Evolutionary conservation across 1,140 invertebrate genomes (phyloP), one percentile per base, ranked within the genome.

Genomic region (Chrysoperla carnea): DNA sequence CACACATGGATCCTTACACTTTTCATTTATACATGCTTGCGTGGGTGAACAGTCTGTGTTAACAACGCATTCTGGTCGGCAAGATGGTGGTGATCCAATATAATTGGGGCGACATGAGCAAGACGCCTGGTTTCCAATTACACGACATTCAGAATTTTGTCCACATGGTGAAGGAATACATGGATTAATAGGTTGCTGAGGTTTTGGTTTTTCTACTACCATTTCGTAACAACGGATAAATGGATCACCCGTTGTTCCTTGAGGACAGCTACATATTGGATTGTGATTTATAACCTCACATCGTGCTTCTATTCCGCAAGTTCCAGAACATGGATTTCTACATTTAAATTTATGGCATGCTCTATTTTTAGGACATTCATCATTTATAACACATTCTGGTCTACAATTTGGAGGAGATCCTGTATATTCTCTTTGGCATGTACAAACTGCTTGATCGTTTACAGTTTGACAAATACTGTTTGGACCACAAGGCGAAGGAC

Each of bases 31-130:
- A 52, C 84, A 87, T 2, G 82, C 79, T 47, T 73, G 68, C 52
- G 78, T 76, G 14, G 76, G 73, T n/a, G 77, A 69, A 56, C 84
- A 90, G 49, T 89, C 84, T 0, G 79, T 76, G 53, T 84, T 75
- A 0, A 81, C 76, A 11, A 81, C 68, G 64, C 81, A 88, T 62
- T 84, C 83, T 14, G 81, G 81, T 48, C 76, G 68, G 52, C 83
- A 87, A 48, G 76, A 78, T 44, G 82, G 80, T 39, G 82, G 78
- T 48, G 80, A 71, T 42, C 84, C 84, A 31, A 82, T 72, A 48
- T 84, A 85, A 49, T 81, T 80, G 7, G 73, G 63, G 5, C 73
- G 59, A 55, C 85, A 89, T 36, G 72, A 72, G 53, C 85, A 89
- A n/a, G 75, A 67, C 29, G 80, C 75, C 51, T 73, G 70, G 31